Percentiles rank a stretch among this genome's conserved stretches.
These are phyloP conservation scores for Argopecten irradians DNA, from an alignment of 1,140 invertebrate species.

Conservation along the genomic window DNA sequence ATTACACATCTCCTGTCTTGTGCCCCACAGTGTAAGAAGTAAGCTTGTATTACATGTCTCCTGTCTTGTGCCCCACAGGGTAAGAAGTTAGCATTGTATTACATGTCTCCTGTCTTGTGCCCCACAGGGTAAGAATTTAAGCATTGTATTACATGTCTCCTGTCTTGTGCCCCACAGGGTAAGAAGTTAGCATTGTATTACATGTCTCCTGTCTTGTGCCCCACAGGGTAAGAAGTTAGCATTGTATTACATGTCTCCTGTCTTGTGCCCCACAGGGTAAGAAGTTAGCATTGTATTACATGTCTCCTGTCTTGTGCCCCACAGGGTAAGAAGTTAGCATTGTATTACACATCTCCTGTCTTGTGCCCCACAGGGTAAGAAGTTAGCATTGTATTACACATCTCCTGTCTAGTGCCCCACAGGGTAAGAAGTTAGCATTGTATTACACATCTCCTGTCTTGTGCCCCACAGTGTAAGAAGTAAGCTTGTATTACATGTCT, in stretches of 20 bases:
- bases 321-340: constrained; percentile 69
- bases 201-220: not conserved
- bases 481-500: no score
- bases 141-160: no score
- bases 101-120: not conserved
- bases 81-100: constrained; percentile 60
- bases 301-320: constrained; percentile 36
- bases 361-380: constrained; percentile 64
- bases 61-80: constrained; percentile 60
- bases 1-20: not conserved
- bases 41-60: no score
- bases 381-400: constrained; percentile 50
- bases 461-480: constrained; percentile 66
- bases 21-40: constrained; percentile 66
- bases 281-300: constrained; percentile 52
- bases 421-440: constrained; percentile 68
- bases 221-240: constrained; percentile 70
- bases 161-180: constrained; percentile 59
- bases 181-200: constrained; percentile 60
- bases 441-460: not conserved
- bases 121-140: constrained; percentile 70
- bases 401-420: constrained; percentile 33
- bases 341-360: not conserved
- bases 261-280: constrained; percentile 63
- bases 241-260: not conserved